Evolutionary conservation across 2,888 invertebrate species (phyloP).

Genomic region (Tigriopus californicus): DNA sequence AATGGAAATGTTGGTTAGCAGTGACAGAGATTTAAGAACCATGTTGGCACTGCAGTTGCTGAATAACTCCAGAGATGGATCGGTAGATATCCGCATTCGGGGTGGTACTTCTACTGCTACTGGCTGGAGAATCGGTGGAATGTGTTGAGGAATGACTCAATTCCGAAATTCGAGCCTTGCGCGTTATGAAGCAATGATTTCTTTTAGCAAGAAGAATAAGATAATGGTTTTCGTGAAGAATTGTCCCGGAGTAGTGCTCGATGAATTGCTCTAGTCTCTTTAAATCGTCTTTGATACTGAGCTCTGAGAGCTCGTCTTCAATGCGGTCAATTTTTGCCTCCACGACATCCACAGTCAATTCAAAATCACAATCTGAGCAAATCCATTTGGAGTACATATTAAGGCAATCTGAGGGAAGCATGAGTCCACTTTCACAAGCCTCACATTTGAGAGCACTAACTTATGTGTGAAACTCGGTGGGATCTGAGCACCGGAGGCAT

Average conservation of each 20-base stretch:
- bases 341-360: not conserved
- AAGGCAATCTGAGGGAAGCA: not conserved
- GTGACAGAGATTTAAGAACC: too few species aligned
- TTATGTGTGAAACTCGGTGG: not conserved
- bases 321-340: slow-evolving; percentile 1
- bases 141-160: too few species aligned
- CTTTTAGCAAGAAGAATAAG: slow-evolving; percentile 3
- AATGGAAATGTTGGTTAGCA: too few species aligned
- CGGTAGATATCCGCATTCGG: too few species aligned
- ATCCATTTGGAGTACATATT: not conserved
- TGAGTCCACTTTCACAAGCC: not conserved
- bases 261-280: not conserved
- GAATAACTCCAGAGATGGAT: too few species aligned
- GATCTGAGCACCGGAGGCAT: slow-evolving; percentile 5
- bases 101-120: too few species aligned
- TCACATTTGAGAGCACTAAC: slow-evolving; percentile 12
- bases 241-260: slow-evolving; percentile 1
- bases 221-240: slow-evolving; percentile 1
- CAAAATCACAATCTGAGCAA: slow-evolving; percentile 7
- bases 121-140: too few species aligned
- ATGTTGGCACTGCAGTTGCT: too few species aligned
- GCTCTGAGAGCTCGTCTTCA: slow-evolving; percentile 2
- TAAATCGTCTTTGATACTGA: not conserved
- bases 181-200: not conserved
- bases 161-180: not conserved